Conservation (phyloP, 2,888 invertebrate genomes). For the Hymenopus coronatus region DNA sequence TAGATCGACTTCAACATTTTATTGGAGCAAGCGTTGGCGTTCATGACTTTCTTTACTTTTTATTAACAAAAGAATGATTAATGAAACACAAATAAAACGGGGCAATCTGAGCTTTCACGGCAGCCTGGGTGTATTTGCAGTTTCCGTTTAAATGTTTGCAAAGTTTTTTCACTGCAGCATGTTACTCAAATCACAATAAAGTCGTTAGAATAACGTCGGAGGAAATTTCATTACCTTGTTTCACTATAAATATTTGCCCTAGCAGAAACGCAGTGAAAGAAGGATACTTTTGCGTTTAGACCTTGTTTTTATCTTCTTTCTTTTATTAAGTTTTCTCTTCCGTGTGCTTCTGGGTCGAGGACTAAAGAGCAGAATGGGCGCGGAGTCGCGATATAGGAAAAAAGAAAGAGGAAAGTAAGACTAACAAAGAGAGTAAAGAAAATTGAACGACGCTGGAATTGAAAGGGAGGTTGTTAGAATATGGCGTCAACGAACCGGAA, state of each 20-base stretch:
- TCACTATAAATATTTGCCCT: neutral
- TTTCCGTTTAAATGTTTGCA: neutral
- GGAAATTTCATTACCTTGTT: neutral
- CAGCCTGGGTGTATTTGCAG: neutral
- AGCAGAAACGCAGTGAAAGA: neutral
- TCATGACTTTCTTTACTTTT: neutral
- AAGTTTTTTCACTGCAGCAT: neutral
- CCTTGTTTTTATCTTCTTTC: neutral
- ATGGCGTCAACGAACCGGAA: conserved; percentile 14
- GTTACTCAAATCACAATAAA: neutral
- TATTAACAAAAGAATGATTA: neutral
- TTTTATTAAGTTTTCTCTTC: neutral
- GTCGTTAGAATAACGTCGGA: neutral
- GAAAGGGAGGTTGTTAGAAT: conserved; percentile 18
- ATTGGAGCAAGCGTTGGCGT: no score
- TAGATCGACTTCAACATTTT: no score
- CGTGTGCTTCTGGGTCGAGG: neutral
- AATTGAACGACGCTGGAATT: conserved; percentile 12
- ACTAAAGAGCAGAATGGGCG: neutral
- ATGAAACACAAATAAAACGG: neutral
- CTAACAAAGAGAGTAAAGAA: neutral
- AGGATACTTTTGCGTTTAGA: neutral
- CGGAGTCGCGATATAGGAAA: neutral
- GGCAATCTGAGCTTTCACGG: neutral
- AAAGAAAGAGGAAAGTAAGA: neutral